Conservation (phyloP, 2,113 vertebrate species). For the Anguilla japonica region DNA sequence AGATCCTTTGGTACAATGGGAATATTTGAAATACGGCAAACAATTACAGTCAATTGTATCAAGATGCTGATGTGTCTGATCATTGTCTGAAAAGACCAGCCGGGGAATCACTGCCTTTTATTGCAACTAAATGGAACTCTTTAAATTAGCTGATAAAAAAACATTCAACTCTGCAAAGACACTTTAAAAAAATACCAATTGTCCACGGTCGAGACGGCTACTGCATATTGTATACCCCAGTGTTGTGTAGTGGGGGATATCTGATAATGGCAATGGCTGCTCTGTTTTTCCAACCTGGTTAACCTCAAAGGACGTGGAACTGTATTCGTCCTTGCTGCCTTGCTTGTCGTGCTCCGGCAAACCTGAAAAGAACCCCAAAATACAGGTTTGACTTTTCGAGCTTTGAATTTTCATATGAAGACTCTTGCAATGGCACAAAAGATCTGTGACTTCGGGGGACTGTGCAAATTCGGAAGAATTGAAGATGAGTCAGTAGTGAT, state of each 20-base stretch:
- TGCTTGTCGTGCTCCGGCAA: constrained; percentile 39
- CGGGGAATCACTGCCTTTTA: not conserved
- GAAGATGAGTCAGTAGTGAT: not conserved
- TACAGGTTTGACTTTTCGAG: not conserved
- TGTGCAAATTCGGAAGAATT: too few species aligned
- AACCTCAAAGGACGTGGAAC: constrained; percentile 57
- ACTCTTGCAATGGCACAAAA: not conserved
- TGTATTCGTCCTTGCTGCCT: constrained; percentile 36
- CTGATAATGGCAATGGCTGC: not conserved
- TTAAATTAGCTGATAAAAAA: not conserved
- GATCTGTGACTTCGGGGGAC: too few species aligned
- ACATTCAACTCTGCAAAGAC: not conserved
- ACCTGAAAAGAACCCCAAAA: constrained; percentile 37
- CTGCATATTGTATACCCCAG: not conserved
- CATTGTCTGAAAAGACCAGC: not conserved
- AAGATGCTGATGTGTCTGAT: not conserved
- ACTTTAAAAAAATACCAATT: not conserved
- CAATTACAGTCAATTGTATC: too few species aligned
- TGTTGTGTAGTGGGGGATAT: too few species aligned
- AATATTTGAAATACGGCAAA: not conserved
- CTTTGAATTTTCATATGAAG: not conserved
- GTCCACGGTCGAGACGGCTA: too few species aligned
- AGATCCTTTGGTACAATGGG: not conserved
- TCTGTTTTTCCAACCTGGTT: constrained; percentile 51
- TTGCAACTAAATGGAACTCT: not conserved